Conservation (phyloP, 1,140 invertebrate genomes). For the Musca vetustissima region DNA sequence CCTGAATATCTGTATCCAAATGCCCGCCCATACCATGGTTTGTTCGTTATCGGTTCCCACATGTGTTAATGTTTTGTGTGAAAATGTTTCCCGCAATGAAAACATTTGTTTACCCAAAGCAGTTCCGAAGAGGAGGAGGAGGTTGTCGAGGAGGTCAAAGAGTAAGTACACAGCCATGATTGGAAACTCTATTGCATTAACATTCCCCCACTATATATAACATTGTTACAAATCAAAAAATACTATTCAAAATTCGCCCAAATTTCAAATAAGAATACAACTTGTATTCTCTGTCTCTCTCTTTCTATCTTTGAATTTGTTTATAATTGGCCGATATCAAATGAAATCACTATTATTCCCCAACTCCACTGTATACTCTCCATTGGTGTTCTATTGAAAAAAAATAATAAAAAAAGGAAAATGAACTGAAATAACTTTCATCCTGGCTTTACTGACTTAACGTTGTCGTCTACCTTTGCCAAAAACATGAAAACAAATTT, state of each 20-base stretch:
- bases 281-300: background rate
- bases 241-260: conserved; percentile 16
- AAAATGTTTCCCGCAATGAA: conserved; percentile 13
- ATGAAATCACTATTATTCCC: background rate
- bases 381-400: too few relatives aligned
- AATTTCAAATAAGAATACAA: background rate
- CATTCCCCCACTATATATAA: too few relatives aligned
- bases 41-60: too few relatives aligned
- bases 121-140: conserved; percentile 69
- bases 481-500: too few relatives aligned
- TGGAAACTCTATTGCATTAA: too few relatives aligned
- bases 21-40: too few relatives aligned
- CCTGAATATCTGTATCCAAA: background rate
- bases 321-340: background rate
- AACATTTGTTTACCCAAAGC: conserved; percentile 17
- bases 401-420: too few relatives aligned
- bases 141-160: conserved; percentile 62
- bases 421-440: too few relatives aligned
- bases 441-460: too few relatives aligned
- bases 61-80: too few relatives aligned
- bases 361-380: background rate
- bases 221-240: conserved; percentile 12
- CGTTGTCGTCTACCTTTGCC: too few relatives aligned
- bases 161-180: conserved; percentile 60
- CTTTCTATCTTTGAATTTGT: background rate